Base-by-base conservation (phyloP, 2,888 invertebrate genomes). In the Lordiphosa andalusiaca region DNA sequence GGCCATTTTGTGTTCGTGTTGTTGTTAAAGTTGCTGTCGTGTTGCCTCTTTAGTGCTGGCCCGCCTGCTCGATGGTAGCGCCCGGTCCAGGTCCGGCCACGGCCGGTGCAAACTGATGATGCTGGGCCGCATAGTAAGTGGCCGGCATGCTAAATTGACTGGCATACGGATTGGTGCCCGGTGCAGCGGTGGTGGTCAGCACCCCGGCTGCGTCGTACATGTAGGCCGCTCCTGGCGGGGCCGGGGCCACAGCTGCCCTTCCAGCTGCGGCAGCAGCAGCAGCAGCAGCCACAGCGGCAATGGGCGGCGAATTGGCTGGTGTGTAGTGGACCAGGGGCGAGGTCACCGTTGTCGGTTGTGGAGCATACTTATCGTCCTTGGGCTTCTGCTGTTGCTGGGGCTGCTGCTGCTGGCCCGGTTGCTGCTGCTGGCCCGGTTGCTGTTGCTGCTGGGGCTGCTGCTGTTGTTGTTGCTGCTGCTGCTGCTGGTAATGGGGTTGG, bases 141-240 rank as follows among this genome's bases (percentile, higher is more conserved):
- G 86, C 71, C 46, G 86, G 87, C 75, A 87, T 88, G 60, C 83
- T 88, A 53, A 81, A 88, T 55, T 88, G 86, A 44, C 85, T 88
- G 49, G 86, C 88, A 67, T 88, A 89, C 6, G 89, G 88, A 76
- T 88, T 89, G 44, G 87, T 88, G 60, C 87, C 87, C 6, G 88
- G 88, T 37, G 86, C 87, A 6, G 87, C 86, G 6, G 88, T 70
- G 23, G 88, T 84, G 39, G 88, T 87, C 44, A 88, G 61, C 38
- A 89, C 87, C 13, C 88, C 88, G 36, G 84, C 82, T n/a, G 89
- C 86, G 63, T 88, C 88, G 51, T 89, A 88, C 88, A 88, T 88
- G 48, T 89, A 88, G 55, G 88, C 71, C 19, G 86, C 65, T 10
- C 63, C 73, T 0, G 73, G 44, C 0, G 73, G 70, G n/a, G 78